These are phyloP conservation scores for Platerodrilus igneus DNA, from an alignment of 2,888 invertebrate genomes.

Conservation along the genomic window DNA sequence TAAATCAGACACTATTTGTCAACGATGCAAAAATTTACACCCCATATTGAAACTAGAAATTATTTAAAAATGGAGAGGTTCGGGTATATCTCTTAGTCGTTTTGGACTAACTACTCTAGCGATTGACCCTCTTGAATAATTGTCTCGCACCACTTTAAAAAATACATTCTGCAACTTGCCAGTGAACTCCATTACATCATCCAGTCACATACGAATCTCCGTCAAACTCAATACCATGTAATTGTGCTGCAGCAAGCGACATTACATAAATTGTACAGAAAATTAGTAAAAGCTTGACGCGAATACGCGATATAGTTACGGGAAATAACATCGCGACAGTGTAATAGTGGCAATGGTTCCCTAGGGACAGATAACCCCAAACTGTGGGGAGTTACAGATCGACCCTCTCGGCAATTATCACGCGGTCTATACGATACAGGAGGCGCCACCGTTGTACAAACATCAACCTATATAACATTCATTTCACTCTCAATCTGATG, in stretches of 20 bases:
- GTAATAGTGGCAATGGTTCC: slow-evolving; percentile 48
- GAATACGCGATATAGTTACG: slow-evolving; percentile 30
- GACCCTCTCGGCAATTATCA: slow-evolving; percentile 42
- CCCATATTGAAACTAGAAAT: no score
- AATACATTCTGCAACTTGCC: no score
- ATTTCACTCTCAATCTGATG: slow-evolving; percentile 21
- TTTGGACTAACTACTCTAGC: no score
- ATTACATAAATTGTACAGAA: slow-evolving; percentile 34
- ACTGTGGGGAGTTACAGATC: slow-evolving; percentile 41
- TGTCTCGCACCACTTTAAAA: no score
- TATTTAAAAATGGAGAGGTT: no score
- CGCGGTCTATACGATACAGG: slow-evolving; percentile 33
- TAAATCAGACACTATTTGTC: no score
- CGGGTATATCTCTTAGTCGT: no score
- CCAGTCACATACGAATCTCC: no score
- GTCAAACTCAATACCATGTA: slow-evolving; percentile 9
- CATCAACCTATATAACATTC: slow-evolving; percentile 25
- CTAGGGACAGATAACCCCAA: slow-evolving; percentile 46
- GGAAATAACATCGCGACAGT: slow-evolving; percentile 42
- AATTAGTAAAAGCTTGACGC: slow-evolving; percentile 32
- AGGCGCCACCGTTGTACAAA: slow-evolving; percentile 27
- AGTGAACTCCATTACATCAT: no score
- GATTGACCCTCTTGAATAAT: no score
- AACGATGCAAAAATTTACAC: no score
- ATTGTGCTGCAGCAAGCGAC: slow-evolving; percentile 16